A percentile compares a stretch with the other conserved stretches of the same genome.
Evolutionary conservation across 2,113 vertebrate genomes (phyloP).

Genomic region (Physeter macrocephalus): DNA sequence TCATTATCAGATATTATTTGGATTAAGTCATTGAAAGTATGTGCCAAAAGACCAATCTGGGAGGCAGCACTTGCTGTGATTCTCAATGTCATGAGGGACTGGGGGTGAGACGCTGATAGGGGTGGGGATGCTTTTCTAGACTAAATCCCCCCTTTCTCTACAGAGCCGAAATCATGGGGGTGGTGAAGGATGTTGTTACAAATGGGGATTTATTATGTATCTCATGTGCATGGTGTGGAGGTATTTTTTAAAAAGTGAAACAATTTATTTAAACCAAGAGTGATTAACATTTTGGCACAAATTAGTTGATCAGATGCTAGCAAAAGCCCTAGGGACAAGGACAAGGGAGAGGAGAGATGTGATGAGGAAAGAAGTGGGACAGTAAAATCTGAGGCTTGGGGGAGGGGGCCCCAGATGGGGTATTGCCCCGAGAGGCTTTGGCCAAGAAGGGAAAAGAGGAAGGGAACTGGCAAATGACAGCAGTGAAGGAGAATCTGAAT

Average conservation of each 20-base stretch:
- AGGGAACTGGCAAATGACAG: not conserved
- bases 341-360: constrained; percentile 41
- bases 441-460: not conserved
- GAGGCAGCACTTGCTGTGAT: not conserved
- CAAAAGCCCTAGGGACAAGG: constrained; percentile 62
- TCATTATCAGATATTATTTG: not conserved
- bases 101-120: not conserved
- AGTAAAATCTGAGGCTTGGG: not conserved
- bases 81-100: not conserved
- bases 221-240: constrained; percentile 4
- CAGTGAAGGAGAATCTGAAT: not conserved
- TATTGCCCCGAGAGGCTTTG: not conserved
- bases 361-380: constrained; percentile 39
- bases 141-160: not conserved
- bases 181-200: not conserved
- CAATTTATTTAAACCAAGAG: constrained; percentile 60
- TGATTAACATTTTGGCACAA: constrained; percentile 74
- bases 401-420: not conserved
- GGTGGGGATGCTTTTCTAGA: not conserved
- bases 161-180: not conserved
- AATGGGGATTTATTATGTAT: constrained; percentile 10
- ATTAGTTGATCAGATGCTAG: constrained; percentile 69
- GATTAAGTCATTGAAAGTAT: not conserved
- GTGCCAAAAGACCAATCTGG: not conserved
- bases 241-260: not conserved